These are phyloP conservation scores for Campoletis sonorensis DNA, from an alignment of 1,140 invertebrate genomes.

Conservation along the genomic window DNA sequence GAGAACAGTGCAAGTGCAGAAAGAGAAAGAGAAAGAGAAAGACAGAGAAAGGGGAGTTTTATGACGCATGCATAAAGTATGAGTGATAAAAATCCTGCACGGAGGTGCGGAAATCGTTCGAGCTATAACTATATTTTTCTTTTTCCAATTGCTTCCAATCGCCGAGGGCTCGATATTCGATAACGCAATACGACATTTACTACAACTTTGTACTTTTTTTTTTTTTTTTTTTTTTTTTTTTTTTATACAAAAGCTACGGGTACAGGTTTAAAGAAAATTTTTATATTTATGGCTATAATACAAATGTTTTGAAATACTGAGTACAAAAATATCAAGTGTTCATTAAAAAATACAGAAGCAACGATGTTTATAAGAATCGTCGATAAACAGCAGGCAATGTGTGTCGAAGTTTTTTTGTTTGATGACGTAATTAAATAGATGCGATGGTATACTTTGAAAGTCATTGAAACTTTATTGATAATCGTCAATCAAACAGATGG, in stretches of 20 bases:
- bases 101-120: constrained; percentile 6
- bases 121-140: constrained; percentile 10
- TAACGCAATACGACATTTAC: constrained; percentile 17
- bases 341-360: not conserved
- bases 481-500: not conserved
- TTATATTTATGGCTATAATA: not conserved
- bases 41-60: constrained; percentile 59
- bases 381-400: not conserved
- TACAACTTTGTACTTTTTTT: not conserved
- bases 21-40: constrained; percentile 36
- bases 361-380: not conserved
- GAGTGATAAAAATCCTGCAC: constrained; percentile 52
- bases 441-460: not conserved
- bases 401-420: not conserved
- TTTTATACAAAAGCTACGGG: not conserved
- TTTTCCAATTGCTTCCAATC: constrained; percentile 1
- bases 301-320: not conserved
- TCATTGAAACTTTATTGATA: not conserved
- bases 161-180: constrained; percentile 11
- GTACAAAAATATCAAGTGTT: not conserved
- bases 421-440: not conserved
- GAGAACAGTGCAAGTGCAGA: not conserved
- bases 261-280: not conserved
- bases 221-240: not conserved
- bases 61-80: constrained; percentile 63